Percentiles rank a stretch among this genome's conserved stretches.
These are phyloP conservation scores for Eudasyphora cyanicolor DNA, from an alignment of 2,888 invertebrate species.

Conservation along the genomic window DNA sequence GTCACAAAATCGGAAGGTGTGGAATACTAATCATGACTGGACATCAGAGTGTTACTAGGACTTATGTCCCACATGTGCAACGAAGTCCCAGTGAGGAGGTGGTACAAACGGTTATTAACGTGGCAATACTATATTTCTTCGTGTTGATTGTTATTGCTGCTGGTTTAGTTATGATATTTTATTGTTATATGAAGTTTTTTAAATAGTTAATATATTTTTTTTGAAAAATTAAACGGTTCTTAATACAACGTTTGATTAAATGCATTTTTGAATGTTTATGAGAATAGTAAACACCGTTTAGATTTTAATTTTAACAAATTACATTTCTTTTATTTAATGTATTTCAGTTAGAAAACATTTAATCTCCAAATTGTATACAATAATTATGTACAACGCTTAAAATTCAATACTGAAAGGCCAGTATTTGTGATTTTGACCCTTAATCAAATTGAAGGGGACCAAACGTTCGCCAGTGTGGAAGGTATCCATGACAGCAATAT, in stretches of 20 bases:
- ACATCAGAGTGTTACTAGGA: not conserved
- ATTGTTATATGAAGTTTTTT: not conserved
- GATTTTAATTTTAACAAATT: no score
- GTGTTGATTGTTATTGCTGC: not conserved
- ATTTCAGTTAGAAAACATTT: not conserved
- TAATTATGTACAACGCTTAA: conserved; percentile 63
- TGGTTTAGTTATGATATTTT: conserved; percentile 1
- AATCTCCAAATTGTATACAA: not conserved
- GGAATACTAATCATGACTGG: not conserved
- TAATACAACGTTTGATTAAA: no score
- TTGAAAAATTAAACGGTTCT: no score
- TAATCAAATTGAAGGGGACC: conserved; percentile 73
- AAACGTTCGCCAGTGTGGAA: conserved; percentile 80
- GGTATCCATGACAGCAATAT: conserved; percentile 80
- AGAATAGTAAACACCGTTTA: no score
- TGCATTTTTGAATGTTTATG: no score
- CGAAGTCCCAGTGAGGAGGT: not conserved
- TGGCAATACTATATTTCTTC: not conserved
- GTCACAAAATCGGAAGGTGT: not conserved
- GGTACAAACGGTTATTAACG: not conserved
- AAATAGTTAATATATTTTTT: not conserved
- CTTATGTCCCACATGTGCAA: not conserved
- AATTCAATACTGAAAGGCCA: conserved; percentile 78
- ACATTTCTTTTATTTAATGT: no score
- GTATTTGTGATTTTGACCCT: conserved; percentile 77